Base-by-base conservation (phyloP, 2,113 vertebrate species). In the Poeciliopsis turrubarensis region DNA sequence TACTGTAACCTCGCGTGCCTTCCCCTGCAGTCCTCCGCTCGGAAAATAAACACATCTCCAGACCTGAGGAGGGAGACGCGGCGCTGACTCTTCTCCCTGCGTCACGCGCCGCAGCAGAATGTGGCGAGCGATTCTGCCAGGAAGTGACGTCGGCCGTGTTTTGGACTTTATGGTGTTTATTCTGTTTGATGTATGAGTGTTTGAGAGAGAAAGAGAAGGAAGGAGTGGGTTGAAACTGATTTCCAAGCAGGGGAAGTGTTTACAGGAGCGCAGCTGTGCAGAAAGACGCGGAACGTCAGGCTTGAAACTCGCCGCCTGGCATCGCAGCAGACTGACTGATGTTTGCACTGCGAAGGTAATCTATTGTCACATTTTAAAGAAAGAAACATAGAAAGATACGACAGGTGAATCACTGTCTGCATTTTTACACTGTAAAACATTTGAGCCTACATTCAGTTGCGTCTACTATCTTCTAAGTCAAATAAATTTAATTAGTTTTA, bases 221-320 rank as follows among this genome's bases (percentile, higher is more conserved):
- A 77, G 41, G 54, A 60, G 81, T 71, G 78, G 75, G 77, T 71
- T n/a, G 84, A 87, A 69, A 27, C 39, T 22, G 60, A 79, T 85
- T 90, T 83, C 75, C 57, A 77, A 68, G 78, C 41, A 72, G 60
- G n/a, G 15, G 19, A 11, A 81, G 66, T 91, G 90, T 92, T 92
- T 92, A 92, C 37, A 30, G 34, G 80, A 86, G 60, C 30, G 83
- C 91, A 92, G 91, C 91, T 91, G 91, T 89, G 85, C 12, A 61
- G 75, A 57, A 66, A 31, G 17, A 67, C 3, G 41, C 22, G 19
- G 25, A 0, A 67, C 19, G 71, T 71, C 78, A 82, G 62, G 73
- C 26, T 32, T 60, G 64, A 77, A 82, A 83, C 10, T 75, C 62
- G 41, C 31, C 22, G 34, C 62, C 22, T 32, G 26, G 22, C 41